Evolutionary conservation across 2,797 vertebrate genomes (phyloP).

Genomic region (Aldrovandia affinis): DNA sequence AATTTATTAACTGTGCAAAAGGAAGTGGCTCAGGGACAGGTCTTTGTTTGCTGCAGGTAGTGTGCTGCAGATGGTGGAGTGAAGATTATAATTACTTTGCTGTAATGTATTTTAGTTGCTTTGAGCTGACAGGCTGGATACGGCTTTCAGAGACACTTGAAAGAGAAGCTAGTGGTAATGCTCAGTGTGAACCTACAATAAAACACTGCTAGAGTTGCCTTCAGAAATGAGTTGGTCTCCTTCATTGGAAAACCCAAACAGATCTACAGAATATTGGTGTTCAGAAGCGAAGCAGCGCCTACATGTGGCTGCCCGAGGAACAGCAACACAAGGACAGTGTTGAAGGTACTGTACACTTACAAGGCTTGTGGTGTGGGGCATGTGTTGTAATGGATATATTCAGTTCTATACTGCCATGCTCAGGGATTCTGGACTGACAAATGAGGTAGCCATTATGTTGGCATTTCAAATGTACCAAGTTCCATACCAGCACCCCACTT

Average conservation of each 20-base stretch:
- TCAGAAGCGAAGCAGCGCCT: conserved; percentile 46
- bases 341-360: background rate
- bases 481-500: background rate
- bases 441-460: background rate
- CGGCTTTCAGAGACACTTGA: background rate
- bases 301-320: conserved; percentile 48
- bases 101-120: background rate
- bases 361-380: background rate
- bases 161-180: background rate
- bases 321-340: conserved; percentile 22
- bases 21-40: conserved; percentile 19
- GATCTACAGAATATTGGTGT: background rate
- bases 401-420: background rate
- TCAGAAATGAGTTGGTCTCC: background rate
- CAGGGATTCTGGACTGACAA: background rate
- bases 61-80: background rate
- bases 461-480: background rate
- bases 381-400: background rate
- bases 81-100: background rate
- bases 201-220: background rate
- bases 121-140: background rate
- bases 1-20: background rate
- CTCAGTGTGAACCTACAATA: background rate
- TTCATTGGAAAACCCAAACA: background rate
- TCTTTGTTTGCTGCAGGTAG: conserved; percentile 10